Evolutionary conservation across 2,888 invertebrate genomes (phyloP), one percentile per base, ranked within the genome.

Genomic region (Drosophila stalkeri): DNA sequence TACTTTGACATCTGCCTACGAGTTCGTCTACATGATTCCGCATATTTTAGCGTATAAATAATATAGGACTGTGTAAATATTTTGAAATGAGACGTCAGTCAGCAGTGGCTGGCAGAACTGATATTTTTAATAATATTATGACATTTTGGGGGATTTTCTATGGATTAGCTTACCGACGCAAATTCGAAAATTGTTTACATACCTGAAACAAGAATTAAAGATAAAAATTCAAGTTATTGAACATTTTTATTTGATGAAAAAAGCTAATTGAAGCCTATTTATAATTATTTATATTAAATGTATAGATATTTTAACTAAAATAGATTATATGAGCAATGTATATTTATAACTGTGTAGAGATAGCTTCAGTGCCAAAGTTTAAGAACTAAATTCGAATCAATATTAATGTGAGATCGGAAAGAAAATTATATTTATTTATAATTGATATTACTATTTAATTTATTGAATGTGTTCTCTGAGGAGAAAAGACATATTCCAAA

Each of bases 51-150:
- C 18, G 16, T 39, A 31, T 1, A 35, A 12, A 6, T 41, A 41
- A 31, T 49, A 35, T 52, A 12, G 47, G 35, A 14, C 6, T 62
- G 52, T 39, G 64, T 43, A 76, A 68, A 77, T 59, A 73, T 47
- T 39, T 14, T n/a, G 8, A n/a, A 0, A 8, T 62, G 7, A 59
- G 46, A 46, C 59, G 47, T 31, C 41, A 52, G 37, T 6, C 12
- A 27, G n/a, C 4, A 2, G 16, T 37, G 16, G 23, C n/a, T 20
- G 14, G 44, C 7, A 14, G 31, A 12, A 7, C 35, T 46, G 12
- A 12, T 6, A 3, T 12, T 9, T 18, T 31, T 14, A n/a, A 3
- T 37, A 47, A 43, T 41, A 35, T 14, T 27, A 60, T 23, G 27
- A 9, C 9, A 5, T 46, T 8, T 12, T n/a, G 8, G 33, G 52